phyloP scores from a whole-genome alignment of 2,113 vertebrate species.

The Rhombomys opimus region DNA sequence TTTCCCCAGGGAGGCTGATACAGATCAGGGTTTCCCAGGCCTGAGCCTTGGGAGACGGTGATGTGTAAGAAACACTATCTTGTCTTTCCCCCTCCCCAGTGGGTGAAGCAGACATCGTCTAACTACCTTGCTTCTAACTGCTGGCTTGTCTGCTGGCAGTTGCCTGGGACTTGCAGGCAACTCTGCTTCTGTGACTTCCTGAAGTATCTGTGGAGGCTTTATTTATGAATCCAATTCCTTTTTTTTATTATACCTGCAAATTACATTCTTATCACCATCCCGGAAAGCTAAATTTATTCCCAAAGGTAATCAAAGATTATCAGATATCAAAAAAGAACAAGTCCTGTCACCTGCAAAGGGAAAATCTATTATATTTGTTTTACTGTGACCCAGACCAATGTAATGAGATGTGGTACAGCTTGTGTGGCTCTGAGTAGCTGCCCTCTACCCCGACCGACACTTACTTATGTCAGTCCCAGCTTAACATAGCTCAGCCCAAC shows the following conservation, averaged over 20 bases:
- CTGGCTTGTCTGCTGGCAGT: background rate
- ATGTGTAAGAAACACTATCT: background rate
- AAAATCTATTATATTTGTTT: conserved; percentile 36
- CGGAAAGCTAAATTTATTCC: conserved; percentile 33
- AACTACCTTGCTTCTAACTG: background rate
- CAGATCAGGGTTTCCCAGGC: background rate
- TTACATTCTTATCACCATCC: conserved; percentile 38
- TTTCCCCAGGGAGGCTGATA: background rate
- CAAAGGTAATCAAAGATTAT: conserved; percentile 35
- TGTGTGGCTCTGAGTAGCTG: background rate
- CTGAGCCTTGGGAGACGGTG: background rate
- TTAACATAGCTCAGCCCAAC: background rate
- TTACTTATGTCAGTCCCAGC: background rate
- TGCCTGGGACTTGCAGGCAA: background rate
- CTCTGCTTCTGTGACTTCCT: background rate
- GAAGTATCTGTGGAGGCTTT: background rate
- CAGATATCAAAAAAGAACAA: background rate
- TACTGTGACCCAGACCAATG: background rate
- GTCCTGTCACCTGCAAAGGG: background rate
- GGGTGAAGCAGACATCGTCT: background rate
- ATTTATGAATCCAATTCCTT: conserved; percentile 60
- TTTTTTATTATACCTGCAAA: conserved; percentile 57
- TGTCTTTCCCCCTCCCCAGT: background rate
- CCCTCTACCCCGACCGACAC: background rate
- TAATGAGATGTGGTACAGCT: background rate